Base-by-base conservation (phyloP, 2,888 invertebrate species). In the Lymantria dispar region DNA sequence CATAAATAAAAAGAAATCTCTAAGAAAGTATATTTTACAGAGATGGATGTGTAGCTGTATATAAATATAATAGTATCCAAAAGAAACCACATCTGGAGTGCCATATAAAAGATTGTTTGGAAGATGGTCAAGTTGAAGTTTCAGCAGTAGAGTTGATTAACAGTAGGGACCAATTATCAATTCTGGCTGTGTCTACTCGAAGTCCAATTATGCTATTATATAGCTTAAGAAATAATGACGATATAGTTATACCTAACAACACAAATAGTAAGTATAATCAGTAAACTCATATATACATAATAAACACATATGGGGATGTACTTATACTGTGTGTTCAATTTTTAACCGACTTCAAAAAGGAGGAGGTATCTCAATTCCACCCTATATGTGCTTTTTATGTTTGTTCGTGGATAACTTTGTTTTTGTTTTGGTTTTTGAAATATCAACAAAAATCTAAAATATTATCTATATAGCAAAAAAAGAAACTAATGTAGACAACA, bases 41-140 rank as follows among this genome's bases (percentile, higher is more conserved):
- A 61, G 88, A 91, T 77, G 91, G 90, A 1, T 83, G 83, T 62
- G 63, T 76, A 37, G 68, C 83, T 42, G 64, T 86, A 12, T 89
- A 81, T 56, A 54, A 62, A 56, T 41, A 68, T 8, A 57, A 72
- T 30, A 61, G 78, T 50, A 61, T 68, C 13, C 68, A 50, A 29
- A 61, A 55, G 14, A 73, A 59, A 38, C 89, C 91, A 36, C 48
- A 50, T 15, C 56, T 82, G 41, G 53, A 80, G 1, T 67, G 68
- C 43, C 80, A 85, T 49, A 75, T 85, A 31, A 52, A 68, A 47
- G 76, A 88, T 61, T 85, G 88, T 47, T 84, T 86, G 58, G 59
- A 79, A 5, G 60, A 74, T 59, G 90, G 90, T 0, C 47, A 57
- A 9, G 73, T 75, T 3, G 90, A 90, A 65, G 87, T 91, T 1